phyloP scores from a whole-genome alignment of 2,797 vertebrate species.

The Carapus acus region DNA sequence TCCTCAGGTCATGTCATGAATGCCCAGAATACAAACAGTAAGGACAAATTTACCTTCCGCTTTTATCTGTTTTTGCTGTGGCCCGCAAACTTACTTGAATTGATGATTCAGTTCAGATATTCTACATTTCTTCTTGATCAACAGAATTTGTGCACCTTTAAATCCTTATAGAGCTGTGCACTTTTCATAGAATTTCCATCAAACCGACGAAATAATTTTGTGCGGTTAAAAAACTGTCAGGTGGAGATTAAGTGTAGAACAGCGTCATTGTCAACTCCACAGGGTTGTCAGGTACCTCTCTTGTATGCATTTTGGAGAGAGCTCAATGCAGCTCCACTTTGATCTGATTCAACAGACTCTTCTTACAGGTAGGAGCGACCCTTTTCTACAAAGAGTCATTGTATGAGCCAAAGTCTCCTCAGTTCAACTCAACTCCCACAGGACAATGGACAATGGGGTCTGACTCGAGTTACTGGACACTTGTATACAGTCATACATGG shows the following conservation, averaged over 20 bases:
- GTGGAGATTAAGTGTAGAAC: neutral
- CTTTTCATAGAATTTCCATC: neutral
- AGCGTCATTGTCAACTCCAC: slow-evolving; percentile 16
- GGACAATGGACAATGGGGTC: slow-evolving; percentile 66
- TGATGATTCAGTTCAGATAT: no score
- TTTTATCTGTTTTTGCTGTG: no score
- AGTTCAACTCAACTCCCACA: slow-evolving; percentile 42
- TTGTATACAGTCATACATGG: slow-evolving; percentile 25
- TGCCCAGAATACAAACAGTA: no score
- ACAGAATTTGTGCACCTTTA: neutral
- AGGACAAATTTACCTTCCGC: no score
- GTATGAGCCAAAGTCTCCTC: slow-evolving; percentile 22
- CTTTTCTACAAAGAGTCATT: slow-evolving; percentile 47
- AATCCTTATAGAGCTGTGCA: neutral
- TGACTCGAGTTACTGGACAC: slow-evolving; percentile 53
- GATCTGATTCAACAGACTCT: slow-evolving; percentile 14
- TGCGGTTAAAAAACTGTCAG: slow-evolving; percentile 1
- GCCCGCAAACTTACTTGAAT: no score
- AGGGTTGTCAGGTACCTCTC: slow-evolving; percentile 5
- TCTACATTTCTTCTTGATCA: neutral
- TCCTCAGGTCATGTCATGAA: no score
- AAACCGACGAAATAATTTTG: slow-evolving; percentile 3
- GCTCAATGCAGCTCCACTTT: slow-evolving; percentile 17
- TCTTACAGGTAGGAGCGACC: slow-evolving; percentile 18
- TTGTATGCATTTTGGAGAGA: slow-evolving; percentile 2